These are phyloP conservation scores for Rattus norvegicus DNA, from an alignment of 2,113 vertebrate genomes.

Conservation along the genomic window GRCr8 NC_086028.1:105712001-105712500, in stretches of 20 bases:
- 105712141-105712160: neutral
- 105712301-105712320: neutral
- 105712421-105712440: accelerated
- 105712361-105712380: neutral
- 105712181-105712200: neutral
- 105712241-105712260: neutral
- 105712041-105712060: neutral
- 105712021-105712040: neutral
- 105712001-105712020: neutral
- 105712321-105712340: neutral
- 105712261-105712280: neutral
- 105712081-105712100: neutral
- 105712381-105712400: neutral
- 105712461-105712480: too few species aligned
- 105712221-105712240: neutral
- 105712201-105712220: neutral
- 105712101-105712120: neutral
- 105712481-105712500: neutral
- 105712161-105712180: neutral
- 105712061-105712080: neutral
- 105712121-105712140: neutral
- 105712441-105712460: accelerated
- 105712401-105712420: neutral
- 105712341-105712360: neutral
- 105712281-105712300: neutral